Base-by-base conservation (phyloP, 2,797 vertebrate genomes). In the Oceanodroma leucorhoa region DNA sequence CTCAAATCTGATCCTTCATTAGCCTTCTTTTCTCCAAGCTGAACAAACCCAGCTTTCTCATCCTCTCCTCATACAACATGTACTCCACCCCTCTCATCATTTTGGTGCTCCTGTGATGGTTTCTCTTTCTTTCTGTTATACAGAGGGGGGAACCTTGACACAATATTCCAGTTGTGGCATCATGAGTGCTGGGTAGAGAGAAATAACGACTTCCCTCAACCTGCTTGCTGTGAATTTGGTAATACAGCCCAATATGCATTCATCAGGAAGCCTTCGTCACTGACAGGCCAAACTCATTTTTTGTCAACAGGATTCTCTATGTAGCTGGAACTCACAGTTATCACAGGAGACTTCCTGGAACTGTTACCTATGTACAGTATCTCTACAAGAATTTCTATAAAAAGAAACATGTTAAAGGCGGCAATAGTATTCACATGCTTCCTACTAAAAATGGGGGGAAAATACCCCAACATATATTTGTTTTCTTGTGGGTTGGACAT, bases 51-150 rank as follows among this genome's bases (percentile, higher is more conserved):
- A 76, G 1, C 16, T 57, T 83, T 57, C 18, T 66, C 22, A 40
- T 54, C 40, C 3, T 77, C 11, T 77, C 10, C 24, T 88, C 18
- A 23, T 9, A 23, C 0, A 0, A 29, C 2, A 8, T 1, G 5
- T 30, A 15, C 26, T 89, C 46, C 11, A 15, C 1, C 5, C 2
- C 1, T 11, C 13, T 38, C 41, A 51, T 29, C 3, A 4, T 51
- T 85, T 66, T 77, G 17, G 8, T 62, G 21, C 18, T 29, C 8
- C 19, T 43, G 5, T 82, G 60, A n/a, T 17, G 10, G 21, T 24
- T 45, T 77, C 14, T 87, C 5, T 46, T 20, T 19, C 11, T 66
- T 18, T 79, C 13, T 54, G 6, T n/a, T 64, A 17, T 22, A 29
- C 7, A 82, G 30, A 36, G 27, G 65, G 13, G 11, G 19, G 61